A percentile compares a stretch with the other conserved stretches of the same genome.
Conservation (phyloP, 2,797 vertebrate genomes). For the Nasua narica region DNA sequence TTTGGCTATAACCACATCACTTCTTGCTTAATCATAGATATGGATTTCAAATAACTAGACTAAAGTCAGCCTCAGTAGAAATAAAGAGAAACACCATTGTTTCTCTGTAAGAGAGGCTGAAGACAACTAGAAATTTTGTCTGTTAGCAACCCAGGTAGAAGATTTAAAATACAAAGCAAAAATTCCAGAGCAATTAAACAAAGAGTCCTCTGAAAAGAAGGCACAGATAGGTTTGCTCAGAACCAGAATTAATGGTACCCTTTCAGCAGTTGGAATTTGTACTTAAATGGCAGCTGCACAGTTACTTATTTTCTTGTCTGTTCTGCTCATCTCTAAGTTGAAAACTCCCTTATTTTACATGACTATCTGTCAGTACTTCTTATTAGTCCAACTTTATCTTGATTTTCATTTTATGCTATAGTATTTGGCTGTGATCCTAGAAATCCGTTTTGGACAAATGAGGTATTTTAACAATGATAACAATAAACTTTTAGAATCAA, state of each 20-base stretch:
- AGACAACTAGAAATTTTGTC: slow-evolving; percentile 27
- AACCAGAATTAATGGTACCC: background rate
- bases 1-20: slow-evolving; percentile 57
- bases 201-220: slow-evolving; percentile 15
- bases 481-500: background rate
- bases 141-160: background rate
- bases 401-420: slow-evolving; percentile 55
- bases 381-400: slow-evolving; percentile 66
- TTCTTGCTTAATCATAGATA: background rate
- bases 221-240: background rate
- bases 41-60: background rate
- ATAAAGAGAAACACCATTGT: background rate
- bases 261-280: slow-evolving; percentile 57
- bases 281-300: slow-evolving; percentile 54
- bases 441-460: slow-evolving; percentile 47
- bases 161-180: background rate
- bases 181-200: slow-evolving; percentile 24
- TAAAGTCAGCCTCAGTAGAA: background rate
- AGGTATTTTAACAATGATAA: background rate
- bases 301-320: slow-evolving; percentile 71
- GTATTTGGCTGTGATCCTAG: slow-evolving; percentile 41
- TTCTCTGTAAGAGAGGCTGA: slow-evolving; percentile 2
- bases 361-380: slow-evolving; percentile 54
- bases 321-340: slow-evolving; percentile 70
- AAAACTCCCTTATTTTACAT: slow-evolving; percentile 64